Evolutionary conservation across 2,113 vertebrate genomes (phyloP).

Genomic region (Hypomesus transpacificus): DNA sequence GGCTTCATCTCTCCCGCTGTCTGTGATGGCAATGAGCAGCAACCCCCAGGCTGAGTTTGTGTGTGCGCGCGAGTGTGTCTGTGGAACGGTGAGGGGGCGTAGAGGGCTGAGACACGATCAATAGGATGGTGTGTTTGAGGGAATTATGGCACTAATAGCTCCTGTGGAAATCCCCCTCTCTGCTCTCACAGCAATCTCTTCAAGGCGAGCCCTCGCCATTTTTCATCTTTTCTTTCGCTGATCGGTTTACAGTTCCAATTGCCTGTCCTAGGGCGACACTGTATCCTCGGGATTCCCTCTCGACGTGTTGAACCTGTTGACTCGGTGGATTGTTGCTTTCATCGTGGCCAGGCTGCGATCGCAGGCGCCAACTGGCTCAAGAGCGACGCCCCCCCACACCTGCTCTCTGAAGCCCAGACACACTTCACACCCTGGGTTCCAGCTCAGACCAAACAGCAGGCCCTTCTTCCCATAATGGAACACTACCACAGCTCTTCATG

Average conservation of each 20-base stretch:
- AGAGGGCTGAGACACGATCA: not conserved
- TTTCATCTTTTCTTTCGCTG: not conserved
- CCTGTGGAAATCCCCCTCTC: slow-evolving; percentile 17
- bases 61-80: not conserved
- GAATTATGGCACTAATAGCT: slow-evolving; percentile 34
- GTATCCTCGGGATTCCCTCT: too few relatives aligned
- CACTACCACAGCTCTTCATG: too few relatives aligned
- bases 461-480: too few relatives aligned
- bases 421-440: too few relatives aligned
- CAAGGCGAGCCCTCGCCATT: not conserved
- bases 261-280: too few relatives aligned
- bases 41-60: slow-evolving; percentile 1
- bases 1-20: slow-evolving; percentile 15
- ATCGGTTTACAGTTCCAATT: not conserved
- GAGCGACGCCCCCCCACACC: too few relatives aligned
- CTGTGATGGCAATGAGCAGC: slow-evolving; percentile 1
- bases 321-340: too few relatives aligned
- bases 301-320: too few relatives aligned
- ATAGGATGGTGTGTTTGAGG: slow-evolving; percentile 28
- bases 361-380: too few relatives aligned
- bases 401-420: too few relatives aligned
- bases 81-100: slow-evolving; percentile 1
- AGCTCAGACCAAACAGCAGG: too few relatives aligned
- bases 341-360: too few relatives aligned
- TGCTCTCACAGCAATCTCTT: not conserved